These are phyloP conservation scores for Peromyscus maniculatus DNA, from an alignment of 2,113 vertebrate species.

Conservation along the genomic window DNA sequence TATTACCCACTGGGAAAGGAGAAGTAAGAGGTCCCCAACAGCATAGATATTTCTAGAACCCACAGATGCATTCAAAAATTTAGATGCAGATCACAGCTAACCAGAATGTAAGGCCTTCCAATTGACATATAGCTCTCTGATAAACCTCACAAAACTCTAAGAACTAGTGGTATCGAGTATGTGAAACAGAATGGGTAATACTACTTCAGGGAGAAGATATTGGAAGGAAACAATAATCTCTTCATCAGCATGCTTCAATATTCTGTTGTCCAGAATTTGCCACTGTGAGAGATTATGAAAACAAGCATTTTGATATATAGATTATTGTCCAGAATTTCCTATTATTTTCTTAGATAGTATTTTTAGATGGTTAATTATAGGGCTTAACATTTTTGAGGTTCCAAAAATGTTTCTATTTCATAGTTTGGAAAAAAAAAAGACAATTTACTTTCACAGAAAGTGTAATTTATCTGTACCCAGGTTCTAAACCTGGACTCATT, in stretches of 20 bases:
- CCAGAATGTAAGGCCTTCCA: neutral
- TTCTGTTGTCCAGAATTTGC: neutral
- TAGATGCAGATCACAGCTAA: neutral
- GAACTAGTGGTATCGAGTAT: neutral
- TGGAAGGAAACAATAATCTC: neutral
- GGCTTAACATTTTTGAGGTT: neutral
- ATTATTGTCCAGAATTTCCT: neutral
- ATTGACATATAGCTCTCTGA: constrained; percentile 14
- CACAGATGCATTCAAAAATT: neutral
- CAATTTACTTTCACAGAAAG: neutral
- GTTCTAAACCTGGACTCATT: neutral
- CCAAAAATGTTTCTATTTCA: constrained; percentile 11
- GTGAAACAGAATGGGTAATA: neutral
- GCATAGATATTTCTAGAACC: too few relatives aligned
- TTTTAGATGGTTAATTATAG: neutral
- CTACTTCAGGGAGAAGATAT: neutral
- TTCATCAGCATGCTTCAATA: neutral
- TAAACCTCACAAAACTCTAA: neutral
- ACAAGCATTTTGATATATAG: neutral
- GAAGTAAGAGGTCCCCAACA: neutral
- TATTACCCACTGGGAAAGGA: neutral
- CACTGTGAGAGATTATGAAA: neutral
- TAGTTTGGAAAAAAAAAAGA: neutral
- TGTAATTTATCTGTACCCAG: constrained; percentile 11
- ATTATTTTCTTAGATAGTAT: neutral